A percentile compares a stretch with the other conserved stretches of the same genome.
Conservation (phyloP, 2,888 invertebrate genomes). For the Dryadula phaetusa region DNA sequence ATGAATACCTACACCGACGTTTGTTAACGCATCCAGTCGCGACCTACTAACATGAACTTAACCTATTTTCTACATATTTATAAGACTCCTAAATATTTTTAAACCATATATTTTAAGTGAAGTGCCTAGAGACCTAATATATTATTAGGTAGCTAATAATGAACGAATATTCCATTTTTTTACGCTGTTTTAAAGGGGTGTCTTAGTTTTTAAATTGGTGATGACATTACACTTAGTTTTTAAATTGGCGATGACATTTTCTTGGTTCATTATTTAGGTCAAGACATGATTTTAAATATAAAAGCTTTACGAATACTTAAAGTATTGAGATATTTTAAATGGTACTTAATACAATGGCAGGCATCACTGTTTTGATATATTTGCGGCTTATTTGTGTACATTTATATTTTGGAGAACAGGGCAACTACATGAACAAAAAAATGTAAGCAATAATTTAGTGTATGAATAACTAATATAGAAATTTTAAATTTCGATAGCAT, state of each 20-base stretch:
- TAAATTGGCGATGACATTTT: conserved; percentile 25
- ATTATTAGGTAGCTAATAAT: background rate
- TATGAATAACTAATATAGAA: background rate
- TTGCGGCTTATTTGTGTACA: background rate
- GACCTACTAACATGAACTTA: conserved; percentile 54
- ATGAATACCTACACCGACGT: conserved; percentile 15
- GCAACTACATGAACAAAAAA: conserved; percentile 4
- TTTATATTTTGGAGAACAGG: background rate
- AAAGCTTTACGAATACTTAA: conserved; percentile 15
- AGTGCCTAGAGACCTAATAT: background rate
- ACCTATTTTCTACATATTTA: conserved; percentile 47
- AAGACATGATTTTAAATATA: conserved; percentile 22
- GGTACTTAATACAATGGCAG: background rate
- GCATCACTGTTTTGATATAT: conserved; percentile 1
- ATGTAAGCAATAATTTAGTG: conserved; percentile 1
- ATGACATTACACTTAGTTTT: conserved; percentile 22
- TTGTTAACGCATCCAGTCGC: conserved; percentile 35
- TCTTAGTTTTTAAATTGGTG: conserved; percentile 12
- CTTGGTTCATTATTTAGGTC: conserved; percentile 30
- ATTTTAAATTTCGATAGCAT: background rate
- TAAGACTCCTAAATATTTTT: background rate
- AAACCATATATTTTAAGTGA: background rate
- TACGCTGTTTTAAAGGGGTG: background rate
- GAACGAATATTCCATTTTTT: background rate
- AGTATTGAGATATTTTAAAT: conserved; percentile 13